phyloP scores from a whole-genome alignment of 2,888 invertebrate genomes.

The Standfussiana lucernea region DNA sequence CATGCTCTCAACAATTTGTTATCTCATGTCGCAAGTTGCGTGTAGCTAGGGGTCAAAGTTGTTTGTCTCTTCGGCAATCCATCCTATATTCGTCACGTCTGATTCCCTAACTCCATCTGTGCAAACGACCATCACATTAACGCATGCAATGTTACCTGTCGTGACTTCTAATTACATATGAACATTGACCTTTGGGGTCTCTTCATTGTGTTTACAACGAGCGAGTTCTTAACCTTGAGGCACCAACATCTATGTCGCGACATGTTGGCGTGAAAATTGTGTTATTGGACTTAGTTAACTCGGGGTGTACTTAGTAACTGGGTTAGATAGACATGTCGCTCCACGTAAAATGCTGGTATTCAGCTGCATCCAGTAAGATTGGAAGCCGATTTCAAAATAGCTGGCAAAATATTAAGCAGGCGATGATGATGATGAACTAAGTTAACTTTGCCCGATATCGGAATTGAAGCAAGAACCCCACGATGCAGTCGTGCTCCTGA shows the following conservation, averaged over 20 bases:
- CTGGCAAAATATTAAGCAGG: background rate
- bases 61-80: background rate
- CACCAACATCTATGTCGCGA: background rate
- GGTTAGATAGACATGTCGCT: background rate
- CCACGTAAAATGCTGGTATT: background rate
- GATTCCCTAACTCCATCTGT: constrained; percentile 1
- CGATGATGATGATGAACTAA: background rate
- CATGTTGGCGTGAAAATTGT: background rate
- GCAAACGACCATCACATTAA: constrained; percentile 1
- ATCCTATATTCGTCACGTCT: constrained; percentile 1
- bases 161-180: background rate
- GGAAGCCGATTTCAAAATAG: background rate
- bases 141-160: constrained; percentile 4
- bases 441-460: background rate
- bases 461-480: background rate
- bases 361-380: background rate
- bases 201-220: constrained; percentile 1
- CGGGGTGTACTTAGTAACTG: background rate
- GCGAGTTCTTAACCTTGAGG: background rate
- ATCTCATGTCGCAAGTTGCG: background rate
- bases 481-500: no score
- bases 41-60: background rate
- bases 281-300: background rate
- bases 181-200: constrained; percentile 15
- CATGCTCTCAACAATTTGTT: background rate